Base-by-base conservation (phyloP, 2,888 invertebrate species). In the Neria commutata region DNA sequence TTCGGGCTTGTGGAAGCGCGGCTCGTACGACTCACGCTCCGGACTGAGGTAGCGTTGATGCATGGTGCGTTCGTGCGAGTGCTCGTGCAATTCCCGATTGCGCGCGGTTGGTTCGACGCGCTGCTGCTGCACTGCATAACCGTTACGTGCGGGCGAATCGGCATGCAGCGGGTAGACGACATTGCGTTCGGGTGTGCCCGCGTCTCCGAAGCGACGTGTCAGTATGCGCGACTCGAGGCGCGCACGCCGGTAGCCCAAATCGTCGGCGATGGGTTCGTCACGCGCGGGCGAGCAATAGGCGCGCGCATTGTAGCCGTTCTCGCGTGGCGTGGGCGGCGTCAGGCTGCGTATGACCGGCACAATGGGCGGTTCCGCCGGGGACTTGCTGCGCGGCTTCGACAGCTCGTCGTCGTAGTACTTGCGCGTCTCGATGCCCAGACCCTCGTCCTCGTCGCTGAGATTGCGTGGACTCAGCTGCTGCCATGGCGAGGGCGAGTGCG, bases 391-490 rank as follows among this genome's bases (percentile, higher is more conserved):
- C 45, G 68, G 65, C 16, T 67, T 67, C 0, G 67, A 67, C 21
- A 72, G 70, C 10, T 80, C 78, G 33, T 85, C 84, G 52, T 84
- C 84, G 57, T 83, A 84, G 49, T 83, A 82, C 63, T 77, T 83
- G 69, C 81, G 75, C 0, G 77, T 77, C 74, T 91, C 91, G 56
- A 89, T 87, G 1, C 91, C 91, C n/a, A 91, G 80, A 0, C 91
- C 91, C 78, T 91, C 91, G 67, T 91, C 91, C 75, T 91, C 91
- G 75, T 91, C 91, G 11, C 91, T 91, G 56, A 80, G 70, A 59
- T 81, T 81, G 5, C 80, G 76, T 1, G 80, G 79, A 63, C 78
- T 80, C 1, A 79, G 55, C 54, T 79, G 79, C 48, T 80, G 80
- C 79, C 80, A 81, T 2, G 78, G 79, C 4, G 79, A 78, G 1